Evolutionary conservation across 1,140 invertebrate genomes (phyloP).

Genomic region (Lutraria rhynchaena): DNA sequence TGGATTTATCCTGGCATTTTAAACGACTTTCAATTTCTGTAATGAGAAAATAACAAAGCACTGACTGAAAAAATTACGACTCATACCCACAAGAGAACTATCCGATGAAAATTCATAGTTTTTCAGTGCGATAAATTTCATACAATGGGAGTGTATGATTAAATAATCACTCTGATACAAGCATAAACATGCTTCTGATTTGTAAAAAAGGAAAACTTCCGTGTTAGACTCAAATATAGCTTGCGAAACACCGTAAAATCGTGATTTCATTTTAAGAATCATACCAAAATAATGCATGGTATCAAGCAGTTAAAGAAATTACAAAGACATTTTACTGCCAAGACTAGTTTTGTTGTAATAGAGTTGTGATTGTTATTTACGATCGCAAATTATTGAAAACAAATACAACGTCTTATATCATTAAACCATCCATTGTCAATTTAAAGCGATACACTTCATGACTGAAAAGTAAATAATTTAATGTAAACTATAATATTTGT

Average conservation of each 20-base stretch:
- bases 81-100: conserved; percentile 7
- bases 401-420: no score
- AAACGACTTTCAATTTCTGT: conserved; percentile 55
- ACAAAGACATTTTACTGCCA: no score
- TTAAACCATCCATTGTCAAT: no score
- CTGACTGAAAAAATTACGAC: conserved; percentile 23
- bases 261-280: no score
- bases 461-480: no score
- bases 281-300: no score
- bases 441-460: no score
- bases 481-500: no score
- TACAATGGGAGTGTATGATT: conserved; percentile 11
- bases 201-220: conserved; percentile 21
- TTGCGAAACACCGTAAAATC: background rate
- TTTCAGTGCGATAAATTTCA: conserved; percentile 37
- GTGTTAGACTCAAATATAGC: conserved; percentile 41
- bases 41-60: conserved; percentile 25
- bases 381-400: no score
- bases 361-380: no score
- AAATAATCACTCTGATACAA: background rate
- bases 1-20: conserved; percentile 58
- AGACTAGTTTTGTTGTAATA: no score
- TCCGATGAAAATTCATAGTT: conserved; percentile 30
- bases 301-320: no score
- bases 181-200: conserved; percentile 6